Percentiles rank a stretch among this genome's conserved stretches.
Evolutionary conservation across 2,113 vertebrate genomes (phyloP).

Genomic region (Carettochelys insculpta): DNA sequence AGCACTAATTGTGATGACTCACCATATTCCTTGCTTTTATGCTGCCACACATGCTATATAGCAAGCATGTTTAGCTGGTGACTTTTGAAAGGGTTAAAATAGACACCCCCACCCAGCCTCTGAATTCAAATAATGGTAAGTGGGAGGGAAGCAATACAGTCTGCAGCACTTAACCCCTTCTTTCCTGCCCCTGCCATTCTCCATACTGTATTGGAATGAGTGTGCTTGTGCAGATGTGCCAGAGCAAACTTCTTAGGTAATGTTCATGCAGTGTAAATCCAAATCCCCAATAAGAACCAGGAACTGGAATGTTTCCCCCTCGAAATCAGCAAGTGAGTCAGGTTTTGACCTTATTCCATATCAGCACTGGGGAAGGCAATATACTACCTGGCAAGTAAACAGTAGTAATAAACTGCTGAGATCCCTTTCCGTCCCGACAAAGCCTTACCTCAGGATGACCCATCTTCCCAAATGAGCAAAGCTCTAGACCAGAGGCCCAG

Average conservation of each 20-base stretch:
- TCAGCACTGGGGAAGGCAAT: fast-evolving
- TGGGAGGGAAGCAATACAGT: background rate
- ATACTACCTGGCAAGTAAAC: background rate
- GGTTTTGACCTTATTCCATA: background rate
- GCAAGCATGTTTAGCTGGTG: fast-evolving
- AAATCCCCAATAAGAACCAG: background rate
- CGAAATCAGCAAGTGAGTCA: fast-evolving
- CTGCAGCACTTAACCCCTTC: background rate
- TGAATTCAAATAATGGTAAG: background rate
- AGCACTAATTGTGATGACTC: background rate
- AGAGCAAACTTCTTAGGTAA: fast-evolving
- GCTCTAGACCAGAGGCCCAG: background rate
- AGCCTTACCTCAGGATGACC: background rate
- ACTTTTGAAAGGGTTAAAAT: background rate
- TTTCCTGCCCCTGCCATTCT: slow-evolving; percentile 8
- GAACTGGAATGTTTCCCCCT: fast-evolving
- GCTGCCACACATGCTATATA: background rate
- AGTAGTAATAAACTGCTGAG: background rate
- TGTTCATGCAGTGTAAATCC: background rate
- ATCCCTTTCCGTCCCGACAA: background rate
- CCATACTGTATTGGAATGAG: background rate
- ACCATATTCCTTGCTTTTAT: background rate
- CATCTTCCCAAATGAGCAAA: background rate
- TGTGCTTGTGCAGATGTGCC: background rate
- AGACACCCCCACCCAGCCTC: background rate